Evolutionary conservation across 2,113 vertebrate species (phyloP).

Genomic region (Myanophis thanlyinensis): DNA sequence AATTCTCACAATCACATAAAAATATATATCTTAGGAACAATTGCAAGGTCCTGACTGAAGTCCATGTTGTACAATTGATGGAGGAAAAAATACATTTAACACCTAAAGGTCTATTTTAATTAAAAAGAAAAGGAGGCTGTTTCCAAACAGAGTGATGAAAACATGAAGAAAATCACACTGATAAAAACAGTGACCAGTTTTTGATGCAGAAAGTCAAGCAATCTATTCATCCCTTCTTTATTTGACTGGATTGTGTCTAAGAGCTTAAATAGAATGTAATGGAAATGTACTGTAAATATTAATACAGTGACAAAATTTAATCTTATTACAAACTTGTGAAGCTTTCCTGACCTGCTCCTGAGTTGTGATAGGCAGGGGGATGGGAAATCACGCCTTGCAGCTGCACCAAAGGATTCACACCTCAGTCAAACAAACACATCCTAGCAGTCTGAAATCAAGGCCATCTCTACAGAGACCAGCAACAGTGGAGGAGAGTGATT

Average conservation of each 20-base stretch:
- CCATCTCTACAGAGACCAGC: too few species aligned
- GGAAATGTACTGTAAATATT: neutral
- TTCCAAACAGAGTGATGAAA: conserved; percentile 41
- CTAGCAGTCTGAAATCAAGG: too few species aligned
- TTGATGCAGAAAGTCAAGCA: conserved; percentile 31
- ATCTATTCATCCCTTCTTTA: conserved; percentile 32
- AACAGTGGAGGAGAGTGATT: too few species aligned
- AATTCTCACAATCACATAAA: neutral
- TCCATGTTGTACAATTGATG: conserved; percentile 49
- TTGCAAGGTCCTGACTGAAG: conserved; percentile 39
- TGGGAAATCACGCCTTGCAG: too few species aligned
- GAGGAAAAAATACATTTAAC: conserved; percentile 56
- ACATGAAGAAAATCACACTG: conserved; percentile 30
- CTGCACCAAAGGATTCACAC: too few species aligned
- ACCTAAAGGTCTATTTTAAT: conserved; percentile 22
- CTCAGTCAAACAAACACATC: too few species aligned
- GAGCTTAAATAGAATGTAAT: too few species aligned
- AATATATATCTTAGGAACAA: neutral
- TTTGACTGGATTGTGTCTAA: neutral
- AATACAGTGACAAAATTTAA: neutral
- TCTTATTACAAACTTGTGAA: neutral
- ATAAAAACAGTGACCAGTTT: conserved; percentile 26
- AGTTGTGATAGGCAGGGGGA: too few species aligned
- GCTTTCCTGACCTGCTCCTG: too few species aligned
- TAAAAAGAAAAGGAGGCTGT: conserved; percentile 44